Conservation (phyloP, 2,113 vertebrate species). For the Onychostoma macrolepis region DNA sequence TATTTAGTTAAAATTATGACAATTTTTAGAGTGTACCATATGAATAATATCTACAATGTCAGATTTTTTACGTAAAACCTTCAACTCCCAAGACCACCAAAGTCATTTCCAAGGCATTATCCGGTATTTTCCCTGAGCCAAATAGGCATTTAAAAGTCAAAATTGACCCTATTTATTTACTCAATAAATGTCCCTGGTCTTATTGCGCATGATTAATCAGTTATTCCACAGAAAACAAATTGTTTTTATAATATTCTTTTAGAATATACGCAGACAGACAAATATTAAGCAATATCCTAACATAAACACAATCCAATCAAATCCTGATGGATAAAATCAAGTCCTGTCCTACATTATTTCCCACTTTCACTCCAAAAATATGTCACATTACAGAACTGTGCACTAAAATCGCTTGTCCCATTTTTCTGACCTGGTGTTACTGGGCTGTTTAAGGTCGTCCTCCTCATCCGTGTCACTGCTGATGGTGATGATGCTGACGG, state of each 20-base stretch:
- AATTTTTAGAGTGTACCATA: not conserved
- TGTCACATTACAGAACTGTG: not conserved
- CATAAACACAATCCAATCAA: not conserved
- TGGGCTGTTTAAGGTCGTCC: conserved; percentile 89
- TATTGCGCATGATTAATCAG: not conserved
- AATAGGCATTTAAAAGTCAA: not conserved
- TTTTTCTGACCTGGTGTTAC: conserved; percentile 82
- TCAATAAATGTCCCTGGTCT: not conserved
- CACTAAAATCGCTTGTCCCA: not conserved
- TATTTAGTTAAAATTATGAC: not conserved
- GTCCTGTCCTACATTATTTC: not conserved
- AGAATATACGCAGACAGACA: not conserved
- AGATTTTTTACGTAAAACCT: not conserved
- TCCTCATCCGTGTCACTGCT: conserved; percentile 99
- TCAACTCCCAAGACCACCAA: not conserved
- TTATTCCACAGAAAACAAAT: not conserved
- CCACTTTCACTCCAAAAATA: not conserved
- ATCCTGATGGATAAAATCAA: not conserved
- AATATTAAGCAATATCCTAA: conserved; percentile 6
- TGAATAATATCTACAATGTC: not conserved
- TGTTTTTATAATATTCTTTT: not conserved
- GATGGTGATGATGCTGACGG: conserved; percentile 99
- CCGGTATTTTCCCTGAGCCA: not conserved
- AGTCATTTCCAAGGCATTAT: not conserved
- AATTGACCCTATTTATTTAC: not conserved